Evolutionary conservation across 2,113 vertebrate species (phyloP), one percentile per base, ranked within the genome.

Genomic region (Campylorhamphus procurvoides): DNA sequence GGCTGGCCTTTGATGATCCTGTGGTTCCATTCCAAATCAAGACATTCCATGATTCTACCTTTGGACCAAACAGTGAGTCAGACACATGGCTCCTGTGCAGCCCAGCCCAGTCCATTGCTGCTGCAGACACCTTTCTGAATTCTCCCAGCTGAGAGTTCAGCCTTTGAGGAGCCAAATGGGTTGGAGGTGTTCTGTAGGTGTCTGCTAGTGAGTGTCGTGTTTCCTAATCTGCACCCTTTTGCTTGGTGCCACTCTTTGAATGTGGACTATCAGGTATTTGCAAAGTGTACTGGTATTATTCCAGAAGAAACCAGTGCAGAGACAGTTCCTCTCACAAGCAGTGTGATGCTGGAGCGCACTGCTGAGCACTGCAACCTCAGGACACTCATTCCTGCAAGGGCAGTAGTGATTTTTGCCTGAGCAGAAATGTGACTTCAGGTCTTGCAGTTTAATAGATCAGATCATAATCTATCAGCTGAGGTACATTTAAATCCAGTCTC

Each of bases 331-430:
- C 37, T 33, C 18, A 28, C 3, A 8, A 8, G 53, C 63, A 62
- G 35, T n/a, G 39, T 27, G 17, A 60, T 14, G 40, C 40, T 0
- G 0, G 64, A 0, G 1, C 14, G 39, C 0, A 3, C 64, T 39
- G 53, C 59, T 35, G 16, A 35, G 31, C 6, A 2, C 17, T 9
- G 6, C 35, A 25, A 16, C 19, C 49, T 44, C 49, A 14, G n/a
- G 25, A 16, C 55, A 23, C 29, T 3, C 55, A 16, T 40, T 12
- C 42, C 2, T 0, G 4, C 25, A 52, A 14, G 35, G 25, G 9
- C 0, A 83, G 29, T 0, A 23, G 39, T 6, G 28, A 40, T 44
- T 35, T n/a, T 25, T 72, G 23, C 49, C 29, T 7, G 22, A 27
- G 53, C 27, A 72, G 63, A 55, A 82, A 55, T 10, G 31, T 35